Evolutionary conservation across 2,888 invertebrate species (phyloP), one percentile per base, ranked within the genome.

Genomic region (Aelia acuminata): DNA sequence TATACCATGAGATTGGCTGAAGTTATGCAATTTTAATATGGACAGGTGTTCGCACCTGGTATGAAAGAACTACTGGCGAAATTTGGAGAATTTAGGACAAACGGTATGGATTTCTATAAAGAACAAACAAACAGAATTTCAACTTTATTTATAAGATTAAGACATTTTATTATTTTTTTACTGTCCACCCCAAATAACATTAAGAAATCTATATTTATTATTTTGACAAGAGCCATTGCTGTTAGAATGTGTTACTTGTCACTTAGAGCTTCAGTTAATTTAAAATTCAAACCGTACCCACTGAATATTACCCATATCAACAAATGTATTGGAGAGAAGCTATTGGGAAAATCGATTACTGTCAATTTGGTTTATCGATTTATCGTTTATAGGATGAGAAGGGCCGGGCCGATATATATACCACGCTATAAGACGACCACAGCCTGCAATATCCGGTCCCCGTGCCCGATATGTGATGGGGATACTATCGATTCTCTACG

Each of bases 401-500:
- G 75, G 5, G 39, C 10, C 20, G 35, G 75, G 7, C 3, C 22
- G 39, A 10, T n/a, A n/a, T 13, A 43, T 75, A n/a, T 2, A 13
- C 80, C 11, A 43, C 11, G 11, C 80, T 35, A 70, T 70, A 70
- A 70, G 63, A 70, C 15, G 63, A 70, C 80, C 80, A 80, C 80
- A 80, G 80, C 11, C 43, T 43, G n/a, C 80, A 80, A 80, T 80
- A 80, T 80, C 80, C 80, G 80, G 43, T n/a, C 80, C 35, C 35
- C 13, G 18, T 31, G 63, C 31, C 63, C 43, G 22, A 43, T 80
- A 47, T 80, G n/a, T 80, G 80, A 80, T 80, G 80, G 80, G 80
- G 43, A 18, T n/a, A 22, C 43, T 80, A 80, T 80, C 80, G 80
- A 80, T 80, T 80, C 43, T 7, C 22, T 47, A 18, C 31, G 31